A percentile compares a stretch with the other conserved stretches of the same genome.
phyloP scores from a whole-genome alignment of 2,888 invertebrate genomes.

The Melitaea athalia region DNA sequence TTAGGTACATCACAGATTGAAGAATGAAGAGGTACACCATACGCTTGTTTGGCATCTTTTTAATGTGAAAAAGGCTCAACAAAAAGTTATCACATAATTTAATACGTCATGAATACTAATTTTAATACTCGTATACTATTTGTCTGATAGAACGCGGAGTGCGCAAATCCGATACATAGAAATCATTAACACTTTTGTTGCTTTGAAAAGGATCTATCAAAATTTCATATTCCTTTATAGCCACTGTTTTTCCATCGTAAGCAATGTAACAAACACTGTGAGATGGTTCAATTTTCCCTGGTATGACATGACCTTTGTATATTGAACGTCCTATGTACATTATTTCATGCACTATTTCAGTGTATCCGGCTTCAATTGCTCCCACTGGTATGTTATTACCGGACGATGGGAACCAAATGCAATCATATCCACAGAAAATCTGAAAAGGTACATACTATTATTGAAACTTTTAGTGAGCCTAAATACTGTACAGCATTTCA shows the following conservation, averaged over 20 bases:
- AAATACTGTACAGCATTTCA: no score
- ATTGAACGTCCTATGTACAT: slow-evolving; percentile 32
- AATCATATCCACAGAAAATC: slow-evolving; percentile 44
- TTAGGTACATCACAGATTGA: no score
- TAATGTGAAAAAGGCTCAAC: no score
- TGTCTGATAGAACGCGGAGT: no score
- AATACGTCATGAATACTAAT: no score
- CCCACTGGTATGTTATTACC: slow-evolving; percentile 85
- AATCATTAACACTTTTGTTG: slow-evolving; percentile 37
- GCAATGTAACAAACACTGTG: slow-evolving; percentile 89
- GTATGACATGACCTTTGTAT: slow-evolving; percentile 84
- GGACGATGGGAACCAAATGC: slow-evolving; percentile 78
- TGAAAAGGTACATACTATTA: not conserved
- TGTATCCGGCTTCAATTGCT: slow-evolving; percentile 84
- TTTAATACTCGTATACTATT: no score
- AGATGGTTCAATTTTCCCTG: slow-evolving; percentile 87
- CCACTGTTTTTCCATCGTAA: slow-evolving; percentile 49
- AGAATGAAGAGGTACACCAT: no score
- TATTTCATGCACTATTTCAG: slow-evolving; percentile 59
- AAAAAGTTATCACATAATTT: no score
- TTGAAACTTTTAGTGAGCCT: no score
- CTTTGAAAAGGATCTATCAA: slow-evolving; percentile 45
- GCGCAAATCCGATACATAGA: slow-evolving; percentile 15
- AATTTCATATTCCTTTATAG: slow-evolving; percentile 51
- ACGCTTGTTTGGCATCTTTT: no score